These are phyloP conservation scores for Loriculus beryllinus DNA, from an alignment of 2,797 vertebrate genomes.

Conservation along the genomic window DNA sequence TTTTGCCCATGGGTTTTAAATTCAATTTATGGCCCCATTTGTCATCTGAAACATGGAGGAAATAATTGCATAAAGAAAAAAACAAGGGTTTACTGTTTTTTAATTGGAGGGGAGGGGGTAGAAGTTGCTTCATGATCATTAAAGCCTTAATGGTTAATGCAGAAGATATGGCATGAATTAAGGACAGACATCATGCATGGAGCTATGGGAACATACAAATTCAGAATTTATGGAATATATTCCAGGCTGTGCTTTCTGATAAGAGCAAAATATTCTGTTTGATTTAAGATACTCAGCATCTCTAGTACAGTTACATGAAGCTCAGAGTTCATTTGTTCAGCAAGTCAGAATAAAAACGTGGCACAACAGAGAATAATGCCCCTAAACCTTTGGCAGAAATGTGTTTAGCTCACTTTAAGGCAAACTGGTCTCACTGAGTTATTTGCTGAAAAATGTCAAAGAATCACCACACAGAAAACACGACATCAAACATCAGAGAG, in stretches of 20 bases:
- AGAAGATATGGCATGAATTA: not conserved
- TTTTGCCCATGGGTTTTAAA: constrained; percentile 12
- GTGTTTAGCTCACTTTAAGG: not conserved
- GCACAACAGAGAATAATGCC: not conserved
- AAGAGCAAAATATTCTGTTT: not conserved
- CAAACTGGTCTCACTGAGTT: not conserved
- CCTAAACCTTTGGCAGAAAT: not conserved
- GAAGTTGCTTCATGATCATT: not conserved
- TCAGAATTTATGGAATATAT: constrained; percentile 5
- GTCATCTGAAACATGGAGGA: not conserved
- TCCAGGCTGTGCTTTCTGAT: not conserved
- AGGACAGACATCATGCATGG: not conserved
- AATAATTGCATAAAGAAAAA: constrained; percentile 21
- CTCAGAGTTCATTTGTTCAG: not conserved
- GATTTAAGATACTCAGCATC: not conserved
- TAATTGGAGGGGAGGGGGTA: not conserved
- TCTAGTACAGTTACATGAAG: not conserved
- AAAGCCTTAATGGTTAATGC: not conserved
- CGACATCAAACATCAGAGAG: not conserved
- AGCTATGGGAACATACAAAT: not conserved
- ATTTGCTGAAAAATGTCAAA: not conserved
- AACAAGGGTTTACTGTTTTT: not conserved
- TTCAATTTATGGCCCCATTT: constrained; percentile 27
- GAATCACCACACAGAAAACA: not conserved
- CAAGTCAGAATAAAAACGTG: not conserved